Evolutionary conservation across 2,888 invertebrate genomes (phyloP).

Genomic region (Cheilosia variabilis): DNA sequence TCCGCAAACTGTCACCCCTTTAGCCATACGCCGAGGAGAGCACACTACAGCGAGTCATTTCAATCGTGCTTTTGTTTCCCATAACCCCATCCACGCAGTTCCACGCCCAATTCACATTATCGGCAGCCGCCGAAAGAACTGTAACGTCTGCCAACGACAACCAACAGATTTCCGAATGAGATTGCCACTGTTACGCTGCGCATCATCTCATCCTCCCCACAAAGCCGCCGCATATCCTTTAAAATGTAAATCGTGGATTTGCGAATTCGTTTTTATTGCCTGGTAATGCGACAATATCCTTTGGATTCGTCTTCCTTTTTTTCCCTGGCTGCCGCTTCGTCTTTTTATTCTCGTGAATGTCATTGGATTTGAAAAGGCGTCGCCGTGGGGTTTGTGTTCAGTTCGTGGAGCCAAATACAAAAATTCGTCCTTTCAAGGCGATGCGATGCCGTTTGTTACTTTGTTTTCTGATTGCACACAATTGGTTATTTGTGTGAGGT

Average conservation of each 20-base stretch:
- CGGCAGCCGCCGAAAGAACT: constrained; percentile 72
- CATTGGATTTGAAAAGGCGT: constrained; percentile 73
- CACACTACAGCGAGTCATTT: constrained; percentile 55
- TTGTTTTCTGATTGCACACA: constrained; percentile 73
- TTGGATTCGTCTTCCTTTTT: constrained; percentile 49
- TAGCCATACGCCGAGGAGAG: constrained; percentile 2
- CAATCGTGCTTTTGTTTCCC: constrained; percentile 69
- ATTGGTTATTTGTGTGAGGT: constrained; percentile 69
- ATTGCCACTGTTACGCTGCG: constrained; percentile 68
- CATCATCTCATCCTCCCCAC: constrained; percentile 40
- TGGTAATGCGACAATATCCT: constrained; percentile 76
- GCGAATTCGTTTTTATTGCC: constrained; percentile 75
- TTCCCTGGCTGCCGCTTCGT: constrained; percentile 13
- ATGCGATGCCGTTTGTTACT: constrained; percentile 51
- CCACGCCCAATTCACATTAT: constrained; percentile 69
- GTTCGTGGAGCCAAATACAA: constrained; percentile 19
- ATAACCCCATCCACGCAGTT: constrained; percentile 25
- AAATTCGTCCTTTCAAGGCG: constrained; percentile 59
- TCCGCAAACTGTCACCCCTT: constrained; percentile 58
- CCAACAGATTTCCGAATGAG: constrained; percentile 74
- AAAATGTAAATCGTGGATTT: constrained; percentile 76
- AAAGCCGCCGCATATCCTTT: constrained; percentile 69
- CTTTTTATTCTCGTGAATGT: constrained; percentile 52
- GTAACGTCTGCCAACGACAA: constrained; percentile 73
- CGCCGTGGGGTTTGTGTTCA: constrained; percentile 23